A percentile compares a stretch with the other conserved stretches of the same genome.
Conservation (phyloP, 2,888 invertebrate genomes). For the Pristionchus mayeri region DNA sequence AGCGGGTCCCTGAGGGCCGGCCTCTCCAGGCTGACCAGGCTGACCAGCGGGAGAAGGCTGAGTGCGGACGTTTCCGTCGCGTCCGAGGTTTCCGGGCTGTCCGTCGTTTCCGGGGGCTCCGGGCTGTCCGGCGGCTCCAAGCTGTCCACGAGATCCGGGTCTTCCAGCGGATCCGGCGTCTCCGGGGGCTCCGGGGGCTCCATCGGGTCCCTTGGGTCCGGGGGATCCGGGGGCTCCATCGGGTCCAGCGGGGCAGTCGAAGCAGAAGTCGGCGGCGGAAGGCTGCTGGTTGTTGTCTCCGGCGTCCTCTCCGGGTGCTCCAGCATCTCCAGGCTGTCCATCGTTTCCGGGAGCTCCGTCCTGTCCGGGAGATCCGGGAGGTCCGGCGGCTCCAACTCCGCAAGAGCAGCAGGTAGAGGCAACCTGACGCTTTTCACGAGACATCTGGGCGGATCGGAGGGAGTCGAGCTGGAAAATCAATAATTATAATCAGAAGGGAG, state of each 20-base stretch:
- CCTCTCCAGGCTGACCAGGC: conserved; percentile 34
- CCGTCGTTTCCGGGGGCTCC: conserved; percentile 48
- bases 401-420: conserved; percentile 45
- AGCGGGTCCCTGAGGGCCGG: conserved; percentile 48
- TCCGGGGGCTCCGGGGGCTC: conserved; percentile 58
- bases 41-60: conserved; percentile 49
- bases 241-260: conserved; percentile 59
- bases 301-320: conserved; percentile 61
- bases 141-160: conserved; percentile 44
- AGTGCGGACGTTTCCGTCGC: conserved; percentile 46
- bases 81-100: conserved; percentile 32
- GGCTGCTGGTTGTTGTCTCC: conserved; percentile 49
- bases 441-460: conserved; percentile 25
- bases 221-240: conserved; percentile 54
- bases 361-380: conserved; percentile 62
- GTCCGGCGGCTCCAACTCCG: conserved; percentile 58
- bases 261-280: conserved; percentile 59
- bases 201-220: conserved; percentile 57
- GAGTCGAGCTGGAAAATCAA: conserved; percentile 48
- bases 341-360: conserved; percentile 63
- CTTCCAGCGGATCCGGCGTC: conserved; percentile 37
- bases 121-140: conserved; percentile 46
- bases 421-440: conserved; percentile 34
- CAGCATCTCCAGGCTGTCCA: conserved; percentile 60
- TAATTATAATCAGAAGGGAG: neutral